A percentile compares a stretch with the other conserved stretches of the same genome.
These are phyloP conservation scores for Smutsia temminckii DNA, from an alignment of 2,797 vertebrate genomes.

Conservation along the genomic window DNA sequence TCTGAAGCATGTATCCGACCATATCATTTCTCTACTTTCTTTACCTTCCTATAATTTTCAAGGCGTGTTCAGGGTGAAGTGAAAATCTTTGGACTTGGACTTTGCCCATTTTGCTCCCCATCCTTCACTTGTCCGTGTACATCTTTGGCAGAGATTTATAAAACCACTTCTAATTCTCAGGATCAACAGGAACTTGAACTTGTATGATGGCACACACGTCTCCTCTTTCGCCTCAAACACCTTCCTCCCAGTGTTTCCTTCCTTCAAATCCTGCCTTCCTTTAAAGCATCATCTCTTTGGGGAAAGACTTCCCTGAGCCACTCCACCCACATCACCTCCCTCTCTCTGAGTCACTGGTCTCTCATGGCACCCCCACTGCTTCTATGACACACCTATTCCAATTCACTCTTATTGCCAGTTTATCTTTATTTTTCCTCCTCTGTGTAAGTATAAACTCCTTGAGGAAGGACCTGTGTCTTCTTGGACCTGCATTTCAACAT, in stretches of 20 bases:
- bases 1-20: neutral
- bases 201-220: neutral
- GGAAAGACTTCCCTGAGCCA: neutral
- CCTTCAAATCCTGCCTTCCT: neutral
- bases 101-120: neutral
- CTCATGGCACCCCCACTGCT: neutral
- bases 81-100: neutral
- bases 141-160: neutral
- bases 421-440: neutral
- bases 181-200: neutral
- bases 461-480: neutral
- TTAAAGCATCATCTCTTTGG: neutral
- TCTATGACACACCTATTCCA: neutral
- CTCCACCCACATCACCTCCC: neutral
- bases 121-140: neutral
- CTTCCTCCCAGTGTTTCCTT: neutral
- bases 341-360: neutral
- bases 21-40: neutral
- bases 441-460: neutral
- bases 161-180: neutral
- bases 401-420: neutral
- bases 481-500: neutral
- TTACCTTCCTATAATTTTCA: neutral
- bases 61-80: neutral
- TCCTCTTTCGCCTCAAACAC: neutral